Conservation (phyloP, 2,888 invertebrate species). For the Xylota segnis region DNA sequence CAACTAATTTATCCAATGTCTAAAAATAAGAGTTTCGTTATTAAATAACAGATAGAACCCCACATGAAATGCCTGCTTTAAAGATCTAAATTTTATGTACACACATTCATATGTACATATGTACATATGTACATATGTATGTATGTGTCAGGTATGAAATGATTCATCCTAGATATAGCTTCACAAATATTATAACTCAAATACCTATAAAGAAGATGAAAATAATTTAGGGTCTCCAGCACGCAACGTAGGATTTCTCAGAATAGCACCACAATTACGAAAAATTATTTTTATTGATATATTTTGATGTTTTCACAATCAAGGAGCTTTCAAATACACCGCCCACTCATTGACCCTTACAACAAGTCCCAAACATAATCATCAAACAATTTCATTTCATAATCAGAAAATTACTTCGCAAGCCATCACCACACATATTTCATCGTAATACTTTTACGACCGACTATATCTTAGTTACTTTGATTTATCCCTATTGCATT, state of each 20-base stretch:
- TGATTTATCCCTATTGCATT: conserved; percentile 64
- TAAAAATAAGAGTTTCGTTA: too few species aligned
- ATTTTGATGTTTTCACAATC: not conserved
- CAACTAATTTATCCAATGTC: too few species aligned
- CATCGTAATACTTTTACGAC: conserved; percentile 59
- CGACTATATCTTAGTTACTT: conserved; percentile 45
- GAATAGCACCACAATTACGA: not conserved
- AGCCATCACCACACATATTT: conserved; percentile 44
- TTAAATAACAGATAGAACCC: too few species aligned
- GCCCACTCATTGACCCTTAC: not conserved
- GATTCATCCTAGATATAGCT: not conserved
- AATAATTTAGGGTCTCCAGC: not conserved
- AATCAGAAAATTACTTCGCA: conserved; percentile 49
- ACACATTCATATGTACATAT: too few species aligned
- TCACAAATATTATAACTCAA: not conserved
- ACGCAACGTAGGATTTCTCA: not conserved
- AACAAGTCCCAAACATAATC: conserved; percentile 23
- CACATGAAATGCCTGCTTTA: not conserved
- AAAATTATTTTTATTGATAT: not conserved
- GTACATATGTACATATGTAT: too few species aligned
- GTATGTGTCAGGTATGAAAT: not conserved
- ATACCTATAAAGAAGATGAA: not conserved
- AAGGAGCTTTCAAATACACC: not conserved
- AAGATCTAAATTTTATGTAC: not conserved
- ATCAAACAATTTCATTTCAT: conserved; percentile 41